phyloP scores from a whole-genome alignment of 35 echinoderm and acorn worm genomes.

The Chiridota heheva region DNA sequence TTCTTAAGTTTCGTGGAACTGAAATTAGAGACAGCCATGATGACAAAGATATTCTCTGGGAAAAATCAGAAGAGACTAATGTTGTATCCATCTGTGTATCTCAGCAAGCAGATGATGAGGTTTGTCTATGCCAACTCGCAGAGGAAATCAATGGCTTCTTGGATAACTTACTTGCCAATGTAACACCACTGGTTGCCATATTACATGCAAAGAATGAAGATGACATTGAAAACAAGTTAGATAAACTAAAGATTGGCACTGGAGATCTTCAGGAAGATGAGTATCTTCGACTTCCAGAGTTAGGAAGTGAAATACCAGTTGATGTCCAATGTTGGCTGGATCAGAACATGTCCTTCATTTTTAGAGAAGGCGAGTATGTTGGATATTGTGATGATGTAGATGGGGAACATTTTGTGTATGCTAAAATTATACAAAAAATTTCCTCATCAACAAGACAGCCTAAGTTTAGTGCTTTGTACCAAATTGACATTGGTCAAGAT shows the following conservation, averaged over 20 bases:
- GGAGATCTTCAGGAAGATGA: background rate
- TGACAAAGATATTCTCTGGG: too few relatives aligned
- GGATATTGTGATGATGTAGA: constrained; percentile 19
- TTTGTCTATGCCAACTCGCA: constrained; percentile 9
- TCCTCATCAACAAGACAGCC: too few relatives aligned
- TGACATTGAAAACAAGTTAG: background rate
- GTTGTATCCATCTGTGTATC: too few relatives aligned
- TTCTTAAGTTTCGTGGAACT: too few relatives aligned
- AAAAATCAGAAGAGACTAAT: too few relatives aligned
- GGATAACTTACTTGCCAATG: too few relatives aligned
- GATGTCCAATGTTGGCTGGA: constrained; percentile 12
- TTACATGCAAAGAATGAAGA: background rate
- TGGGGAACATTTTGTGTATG: constrained; percentile 19
- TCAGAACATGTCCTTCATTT: background rate
- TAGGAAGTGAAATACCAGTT: background rate
- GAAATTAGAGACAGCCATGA: too few relatives aligned
- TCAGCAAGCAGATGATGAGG: too few relatives aligned
- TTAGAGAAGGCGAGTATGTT: constrained; percentile 6
- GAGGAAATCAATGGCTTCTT: background rate
- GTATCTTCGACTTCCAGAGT: background rate
- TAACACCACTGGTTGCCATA: background rate
- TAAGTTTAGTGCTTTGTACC: too few relatives aligned
- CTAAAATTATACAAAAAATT: constrained; percentile 12
- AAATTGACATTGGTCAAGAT: too few relatives aligned
- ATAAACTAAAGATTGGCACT: background rate